Evolutionary conservation across 2,113 vertebrate genomes (phyloP), one percentile per base, ranked within the genome.

Genomic region (Malurus alboscapulatus): DNA sequence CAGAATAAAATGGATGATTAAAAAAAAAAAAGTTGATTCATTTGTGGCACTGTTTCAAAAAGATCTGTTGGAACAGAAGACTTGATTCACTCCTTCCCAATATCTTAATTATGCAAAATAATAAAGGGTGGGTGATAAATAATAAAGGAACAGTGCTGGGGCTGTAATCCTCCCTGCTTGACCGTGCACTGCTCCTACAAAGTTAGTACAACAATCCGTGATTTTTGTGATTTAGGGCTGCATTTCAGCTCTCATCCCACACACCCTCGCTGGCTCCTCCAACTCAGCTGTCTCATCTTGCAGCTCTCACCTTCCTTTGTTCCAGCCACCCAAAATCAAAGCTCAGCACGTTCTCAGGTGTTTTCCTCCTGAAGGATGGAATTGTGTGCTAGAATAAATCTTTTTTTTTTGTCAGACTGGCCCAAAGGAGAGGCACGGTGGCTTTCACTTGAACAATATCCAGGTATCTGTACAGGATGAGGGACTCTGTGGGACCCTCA

Each of bases 11-110:
- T 73, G 75, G 73, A 45, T 92, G 61, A 78, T 75, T 36, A 36
- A 82, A 58, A 54, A 54, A 84, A 72, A n/a, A 83, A 48, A 88
- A 32, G 69, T 76, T 91, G 78, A 92, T 94, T 91, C 72, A 90
- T 94, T 94, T 63, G 58, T 61, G 87, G 61, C 69, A 34, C 63
- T 87, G 4, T 75, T 95, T 91, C 53, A 25, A n/a, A 91, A 84
- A 65, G 84, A 88, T 40, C 17, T 36, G 21, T 55, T 40, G 55
- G 74, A 90, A 87, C 32, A 92, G 84, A 73, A 91, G 67, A 53
- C 40, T 78, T 17, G 4, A 30, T 48, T 87, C 87, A 5, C 12
- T 92, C 53, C 32, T 77, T 17, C 47, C 1, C 0, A 84, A 51
- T 66, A 48, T 67, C 87, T 87, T 51, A 79, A 91, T 87, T 77